These are phyloP conservation scores for Chymomyza caudatula DNA, from an alignment of 2,888 invertebrate genomes.

Conservation along the genomic window DNA sequence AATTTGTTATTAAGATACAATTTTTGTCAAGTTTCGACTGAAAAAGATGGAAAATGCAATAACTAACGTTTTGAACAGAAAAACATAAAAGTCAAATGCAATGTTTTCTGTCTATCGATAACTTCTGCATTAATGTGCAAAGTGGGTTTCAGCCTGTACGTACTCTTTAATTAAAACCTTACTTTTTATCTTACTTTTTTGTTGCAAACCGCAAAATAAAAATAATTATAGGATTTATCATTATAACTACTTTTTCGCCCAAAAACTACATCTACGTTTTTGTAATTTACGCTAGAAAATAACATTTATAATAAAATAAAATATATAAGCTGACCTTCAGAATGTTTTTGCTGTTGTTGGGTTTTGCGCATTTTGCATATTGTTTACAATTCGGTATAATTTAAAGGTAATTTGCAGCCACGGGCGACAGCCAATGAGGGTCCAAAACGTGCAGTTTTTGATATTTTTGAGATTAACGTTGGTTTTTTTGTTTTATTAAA, in stretches of 20 bases:
- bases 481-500: constrained; percentile 1
- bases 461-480: constrained; percentile 24
- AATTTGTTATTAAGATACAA: too few species aligned
- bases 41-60: too few species aligned
- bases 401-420: neutral
- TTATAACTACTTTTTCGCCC: neutral
- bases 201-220: neutral
- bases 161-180: too few species aligned
- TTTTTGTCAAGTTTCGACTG: too few species aligned
- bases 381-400: constrained; percentile 51
- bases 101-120: too few species aligned
- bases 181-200: too few species aligned
- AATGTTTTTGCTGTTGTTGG: constrained; percentile 19
- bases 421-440: constrained; percentile 18
- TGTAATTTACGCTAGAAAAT: constrained; percentile 35
- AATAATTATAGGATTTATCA: neutral
- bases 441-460: constrained; percentile 26
- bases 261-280: constrained; percentile 25
- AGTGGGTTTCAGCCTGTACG: too few species aligned
- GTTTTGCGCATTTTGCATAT: constrained; percentile 44
- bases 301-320: constrained; percentile 51
- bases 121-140: too few species aligned
- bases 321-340: constrained; percentile 56
- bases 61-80: too few species aligned
- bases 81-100: too few species aligned